phyloP scores from a whole-genome alignment of 1,140 invertebrate genomes.

The Pogonomyrmex barbatus region DNA sequence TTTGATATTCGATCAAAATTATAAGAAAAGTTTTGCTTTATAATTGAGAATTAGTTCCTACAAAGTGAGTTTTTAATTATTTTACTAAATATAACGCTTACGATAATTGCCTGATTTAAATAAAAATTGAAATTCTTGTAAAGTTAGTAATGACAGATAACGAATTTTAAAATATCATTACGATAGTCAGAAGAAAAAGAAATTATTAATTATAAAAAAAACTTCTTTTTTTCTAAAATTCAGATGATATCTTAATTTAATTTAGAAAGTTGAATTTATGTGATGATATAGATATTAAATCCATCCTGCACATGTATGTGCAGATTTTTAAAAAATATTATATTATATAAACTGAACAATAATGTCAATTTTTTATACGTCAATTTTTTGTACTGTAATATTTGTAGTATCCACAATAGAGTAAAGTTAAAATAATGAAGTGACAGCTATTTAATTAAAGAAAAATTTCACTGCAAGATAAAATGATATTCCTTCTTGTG shows the following conservation, averaged over 20 bases:
- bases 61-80: slow-evolving; percentile 28
- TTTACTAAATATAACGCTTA: background rate
- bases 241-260: background rate
- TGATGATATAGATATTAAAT: background rate
- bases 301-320: background rate
- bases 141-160: background rate
- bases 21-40: background rate
- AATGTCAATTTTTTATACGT: background rate
- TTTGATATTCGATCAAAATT: slow-evolving; percentile 3
- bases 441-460: background rate
- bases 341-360: background rate
- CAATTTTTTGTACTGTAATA: background rate
- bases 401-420: background rate
- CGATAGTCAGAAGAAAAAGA: background rate
- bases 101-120: slow-evolving; percentile 39
- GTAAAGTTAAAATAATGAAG: background rate
- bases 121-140: slow-evolving; percentile 34
- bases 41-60: slow-evolving; percentile 1
- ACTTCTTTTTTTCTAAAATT: background rate
- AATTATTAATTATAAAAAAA: slow-evolving; percentile 2
- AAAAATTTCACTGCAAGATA: background rate
- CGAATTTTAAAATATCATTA: background rate
- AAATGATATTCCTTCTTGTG: background rate
- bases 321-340: background rate
- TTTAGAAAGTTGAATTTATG: background rate